Evolutionary conservation across 2,797 vertebrate genomes (phyloP).

Genomic region (Gouania willdenowi): DNA sequence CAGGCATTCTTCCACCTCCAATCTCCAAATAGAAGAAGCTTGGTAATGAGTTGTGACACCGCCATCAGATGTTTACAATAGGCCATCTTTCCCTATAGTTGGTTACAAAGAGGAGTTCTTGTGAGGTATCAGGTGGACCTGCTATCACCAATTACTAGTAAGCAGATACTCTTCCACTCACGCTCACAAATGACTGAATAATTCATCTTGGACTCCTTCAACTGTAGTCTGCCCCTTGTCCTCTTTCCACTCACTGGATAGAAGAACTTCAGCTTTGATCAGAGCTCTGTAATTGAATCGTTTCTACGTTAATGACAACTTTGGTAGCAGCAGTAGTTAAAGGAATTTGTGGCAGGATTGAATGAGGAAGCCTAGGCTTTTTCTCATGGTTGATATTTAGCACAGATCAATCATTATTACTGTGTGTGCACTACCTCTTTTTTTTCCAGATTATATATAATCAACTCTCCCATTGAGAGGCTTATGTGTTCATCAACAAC

Average conservation of each 20-base stretch:
- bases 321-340: background rate
- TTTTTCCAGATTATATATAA: no score
- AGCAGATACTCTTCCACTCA: constrained; percentile 60
- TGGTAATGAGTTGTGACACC: constrained; percentile 31
- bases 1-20: background rate
- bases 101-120: constrained; percentile 32
- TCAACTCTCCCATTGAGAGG: no score
- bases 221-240: constrained; percentile 31
- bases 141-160: constrained; percentile 57
- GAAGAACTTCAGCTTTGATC: constrained; percentile 18
- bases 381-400: no score
- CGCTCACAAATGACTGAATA: constrained; percentile 65
- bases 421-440: constrained; percentile 45
- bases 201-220: constrained; percentile 65
- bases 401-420: no score
- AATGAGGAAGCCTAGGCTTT: no score
- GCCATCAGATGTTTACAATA: constrained; percentile 39
- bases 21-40: constrained; percentile 10
- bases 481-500: no score
- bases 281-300: constrained; percentile 6
- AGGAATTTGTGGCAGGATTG: background rate
- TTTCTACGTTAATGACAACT: background rate
- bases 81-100: constrained; percentile 40
- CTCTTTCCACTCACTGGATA: constrained; percentile 23
- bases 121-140: constrained; percentile 39